Evolutionary conservation across 2,888 invertebrate genomes (phyloP).

Genomic region (Synergus gifuensis): DNA sequence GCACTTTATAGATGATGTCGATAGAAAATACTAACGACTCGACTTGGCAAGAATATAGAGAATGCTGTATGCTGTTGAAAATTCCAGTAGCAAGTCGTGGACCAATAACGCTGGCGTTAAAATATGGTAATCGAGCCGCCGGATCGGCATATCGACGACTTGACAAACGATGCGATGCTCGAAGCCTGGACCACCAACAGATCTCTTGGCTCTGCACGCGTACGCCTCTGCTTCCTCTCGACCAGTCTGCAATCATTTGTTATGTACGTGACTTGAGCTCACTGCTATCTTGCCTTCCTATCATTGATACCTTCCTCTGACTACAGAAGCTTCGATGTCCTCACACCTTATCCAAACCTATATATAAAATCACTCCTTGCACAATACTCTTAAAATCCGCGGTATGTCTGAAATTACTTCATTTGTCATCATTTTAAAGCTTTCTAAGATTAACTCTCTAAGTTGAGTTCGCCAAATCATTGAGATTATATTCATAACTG

Average conservation of each 20-base stretch:
- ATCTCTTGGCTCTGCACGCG: constrained; percentile 62
- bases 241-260: constrained; percentile 74
- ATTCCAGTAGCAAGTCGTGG: constrained; percentile 74
- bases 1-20: constrained; percentile 52
- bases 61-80: constrained; percentile 67
- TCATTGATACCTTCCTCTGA: constrained; percentile 65
- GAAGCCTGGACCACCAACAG: constrained; percentile 76
- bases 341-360: background rate
- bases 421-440: too few species aligned
- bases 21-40: constrained; percentile 53
- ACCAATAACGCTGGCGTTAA: constrained; percentile 76
- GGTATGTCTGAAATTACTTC: too few species aligned
- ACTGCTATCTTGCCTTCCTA: constrained; percentile 71
- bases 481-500: background rate
- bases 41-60: constrained; percentile 44
- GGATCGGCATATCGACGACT: constrained; percentile 77
- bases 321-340: background rate
- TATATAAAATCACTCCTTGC: too few species aligned
- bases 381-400: too few species aligned
- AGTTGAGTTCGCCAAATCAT: background rate
- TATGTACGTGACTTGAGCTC: constrained; percentile 75
- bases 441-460: too few species aligned
- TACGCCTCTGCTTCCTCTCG: constrained; percentile 58
- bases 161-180: constrained; percentile 76
- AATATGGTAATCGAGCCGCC: constrained; percentile 76